Base-by-base conservation (phyloP, 2,888 invertebrate genomes). In the Ormyrus pomaceus region DNA sequence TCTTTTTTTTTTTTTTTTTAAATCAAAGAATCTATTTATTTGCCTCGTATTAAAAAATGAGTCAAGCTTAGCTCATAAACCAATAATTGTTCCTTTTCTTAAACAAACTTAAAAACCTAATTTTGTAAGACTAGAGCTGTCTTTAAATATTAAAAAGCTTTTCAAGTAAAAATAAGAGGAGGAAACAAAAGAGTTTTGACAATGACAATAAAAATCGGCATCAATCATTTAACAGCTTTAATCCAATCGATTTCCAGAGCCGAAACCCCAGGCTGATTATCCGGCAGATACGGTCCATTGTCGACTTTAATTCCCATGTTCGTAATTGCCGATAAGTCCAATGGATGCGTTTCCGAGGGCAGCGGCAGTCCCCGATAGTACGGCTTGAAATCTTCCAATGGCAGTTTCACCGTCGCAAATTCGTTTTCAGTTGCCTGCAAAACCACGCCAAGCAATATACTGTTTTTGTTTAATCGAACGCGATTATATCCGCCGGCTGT, bases 231-330 rank as follows among this genome's bases (percentile, higher is more conserved):
- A 7, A 85, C 83, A 19, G 88, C 89, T 82, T 89, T 90, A 72
- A 91, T 90, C 89, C 91, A 91, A 80, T 92, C 91, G 62, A 92
- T 91, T 87, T 92, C 92, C 51, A 92, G 86, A 68, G 91, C 88
- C 6, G 91, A 91, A 7, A 91, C 89, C 4, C 92, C 92, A n/a
- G 87, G 84, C 83, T 91, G 91, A 85, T 92, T 92, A 69, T 88
- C 88, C 58, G 89, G 88, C 45, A 90, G 85, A 83, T 91, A 92
- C 11, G 91, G 89, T 46, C 92, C 91, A 74, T 91, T 91, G 82
- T 91, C 91, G 6, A 91, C 88, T 86, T 92, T 91, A 9, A 92
- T 84, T 34, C 91, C 91, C 75, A 92, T 86, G 71, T 86, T 88
- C 11, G 91, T 91, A 56, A 92, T 91, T 6, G 88, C 83, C 3